Conservation (phyloP, 2,113 vertebrate species). For the Capra hircus region DNA sequence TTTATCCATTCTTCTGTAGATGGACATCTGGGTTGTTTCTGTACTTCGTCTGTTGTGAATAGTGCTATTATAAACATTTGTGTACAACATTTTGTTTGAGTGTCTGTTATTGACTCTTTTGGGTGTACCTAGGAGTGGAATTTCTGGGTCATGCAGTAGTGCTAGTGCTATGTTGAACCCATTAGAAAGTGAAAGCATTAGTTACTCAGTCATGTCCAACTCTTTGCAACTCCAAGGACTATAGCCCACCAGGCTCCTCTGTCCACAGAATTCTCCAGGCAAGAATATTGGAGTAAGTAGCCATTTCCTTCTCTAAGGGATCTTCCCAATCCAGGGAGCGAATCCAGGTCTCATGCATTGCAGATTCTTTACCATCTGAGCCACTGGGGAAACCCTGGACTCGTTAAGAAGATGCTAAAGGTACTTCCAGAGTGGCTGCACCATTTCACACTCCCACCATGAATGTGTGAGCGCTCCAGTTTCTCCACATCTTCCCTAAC, state of each 20-base stretch:
- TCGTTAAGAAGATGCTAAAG: background rate
- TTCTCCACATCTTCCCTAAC: too few relatives aligned
- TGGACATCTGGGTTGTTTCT: background rate
- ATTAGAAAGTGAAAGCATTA: background rate
- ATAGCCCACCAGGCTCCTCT: background rate
- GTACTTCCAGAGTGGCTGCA: background rate
- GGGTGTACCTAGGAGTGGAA: background rate
- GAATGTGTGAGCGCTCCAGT: rapidly evolving
- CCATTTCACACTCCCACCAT: too few relatives aligned
- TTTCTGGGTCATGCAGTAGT: background rate
- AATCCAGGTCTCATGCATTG: background rate
- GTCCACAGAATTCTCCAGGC: background rate
- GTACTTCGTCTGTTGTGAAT: background rate
- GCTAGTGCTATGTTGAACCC: too few relatives aligned
- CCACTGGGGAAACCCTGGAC: background rate
- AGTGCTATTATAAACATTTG: background rate
- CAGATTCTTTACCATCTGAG: background rate
- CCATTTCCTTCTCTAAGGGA: background rate
- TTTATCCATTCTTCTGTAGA: background rate
- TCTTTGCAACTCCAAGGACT: background rate
- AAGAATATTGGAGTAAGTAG: background rate
- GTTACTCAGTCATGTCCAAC: background rate
- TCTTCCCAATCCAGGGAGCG: background rate
- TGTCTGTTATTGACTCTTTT: background rate
- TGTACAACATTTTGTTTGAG: background rate